A percentile compares a stretch with the other conserved stretches of the same genome.
phyloP scores from a whole-genome alignment of 2,888 invertebrate species.

The Lasius platythorax region DNA sequence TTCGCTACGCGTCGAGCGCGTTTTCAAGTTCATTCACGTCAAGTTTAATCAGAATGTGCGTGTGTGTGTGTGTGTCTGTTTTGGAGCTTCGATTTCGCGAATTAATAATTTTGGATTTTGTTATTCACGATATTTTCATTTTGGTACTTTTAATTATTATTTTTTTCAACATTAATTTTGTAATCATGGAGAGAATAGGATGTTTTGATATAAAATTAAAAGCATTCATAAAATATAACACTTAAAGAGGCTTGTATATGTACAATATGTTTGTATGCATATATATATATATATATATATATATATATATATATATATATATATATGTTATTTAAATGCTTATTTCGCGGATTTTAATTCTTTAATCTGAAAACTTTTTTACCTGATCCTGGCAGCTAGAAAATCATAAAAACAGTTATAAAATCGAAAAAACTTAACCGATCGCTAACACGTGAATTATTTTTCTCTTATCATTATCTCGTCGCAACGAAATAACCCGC shows the following conservation, averaged over 20 bases:
- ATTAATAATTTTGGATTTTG: neutral
- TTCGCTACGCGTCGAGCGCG: conserved; percentile 34
- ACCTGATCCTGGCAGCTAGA: neutral
- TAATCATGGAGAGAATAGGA: neutral
- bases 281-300: too few relatives aligned
- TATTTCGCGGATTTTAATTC: neutral
- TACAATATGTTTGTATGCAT: too few relatives aligned
- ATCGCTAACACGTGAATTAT: neutral
- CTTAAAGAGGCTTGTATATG: too few relatives aligned
- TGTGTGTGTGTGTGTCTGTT: neutral
- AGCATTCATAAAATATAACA: neutral
- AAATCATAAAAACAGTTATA: neutral
- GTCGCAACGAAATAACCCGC: conserved; percentile 26
- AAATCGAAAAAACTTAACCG: neutral
- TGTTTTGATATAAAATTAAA: neutral
- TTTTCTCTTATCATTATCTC: neutral
- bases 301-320: too few relatives aligned
- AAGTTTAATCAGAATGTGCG: conserved; percentile 14
- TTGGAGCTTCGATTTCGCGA: neutral
- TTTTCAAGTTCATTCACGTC: conserved; percentile 27
- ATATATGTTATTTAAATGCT: neutral
- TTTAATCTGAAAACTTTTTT: neutral
- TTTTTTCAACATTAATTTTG: neutral
- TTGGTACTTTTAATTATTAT: conserved; percentile 5
- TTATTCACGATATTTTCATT: neutral